Percentiles rank a stretch among this genome's conserved stretches.
phyloP scores from a whole-genome alignment of 2,888 invertebrate genomes.

The Venustoraphidia nigricollis region DNA sequence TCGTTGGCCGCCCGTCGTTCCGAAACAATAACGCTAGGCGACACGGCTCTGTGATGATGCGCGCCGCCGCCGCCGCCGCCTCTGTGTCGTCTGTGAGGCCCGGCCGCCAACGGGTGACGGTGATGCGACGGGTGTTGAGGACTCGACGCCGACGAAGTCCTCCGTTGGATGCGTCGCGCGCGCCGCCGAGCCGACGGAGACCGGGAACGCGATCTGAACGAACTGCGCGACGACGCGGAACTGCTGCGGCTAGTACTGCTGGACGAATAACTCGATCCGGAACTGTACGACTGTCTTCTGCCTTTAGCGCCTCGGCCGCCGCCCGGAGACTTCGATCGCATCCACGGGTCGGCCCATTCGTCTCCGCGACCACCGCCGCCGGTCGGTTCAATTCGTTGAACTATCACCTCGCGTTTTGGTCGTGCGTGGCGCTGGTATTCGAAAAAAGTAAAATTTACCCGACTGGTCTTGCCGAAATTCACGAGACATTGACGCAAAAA shows the following conservation, averaged over 20 bases:
- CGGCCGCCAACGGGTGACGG: constrained; percentile 16
- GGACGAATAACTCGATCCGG: constrained; percentile 51
- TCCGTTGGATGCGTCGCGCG: neutral
- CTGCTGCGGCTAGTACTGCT: constrained; percentile 22
- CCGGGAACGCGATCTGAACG: constrained; percentile 23
- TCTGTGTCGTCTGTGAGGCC: constrained; percentile 32
- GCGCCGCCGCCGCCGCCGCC: constrained; percentile 18
- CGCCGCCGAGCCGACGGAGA: constrained; percentile 24
- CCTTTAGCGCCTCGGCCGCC: constrained; percentile 29
- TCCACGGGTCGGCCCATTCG: constrained; percentile 96
- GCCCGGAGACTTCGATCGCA: constrained; percentile 52
- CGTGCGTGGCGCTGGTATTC: constrained; percentile 23
- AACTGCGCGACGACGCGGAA: constrained; percentile 6
- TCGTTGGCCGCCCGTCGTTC: constrained; percentile 47
- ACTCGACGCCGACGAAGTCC: too few relatives aligned
- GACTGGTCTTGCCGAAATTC: too few relatives aligned
- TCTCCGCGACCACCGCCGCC: constrained; percentile 42
- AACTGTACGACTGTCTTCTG: constrained; percentile 48
- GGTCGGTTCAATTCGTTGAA: constrained; percentile 44
- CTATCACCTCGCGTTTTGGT: constrained; percentile 58
- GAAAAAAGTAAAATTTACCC: neutral
- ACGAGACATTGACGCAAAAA: too few relatives aligned
- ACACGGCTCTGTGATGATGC: constrained; percentile 24
- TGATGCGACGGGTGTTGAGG: too few relatives aligned
- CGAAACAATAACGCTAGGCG: constrained; percentile 47